Conservation (phyloP, 1,140 invertebrate genomes). For the Neotoxoptera formosana region DNA sequence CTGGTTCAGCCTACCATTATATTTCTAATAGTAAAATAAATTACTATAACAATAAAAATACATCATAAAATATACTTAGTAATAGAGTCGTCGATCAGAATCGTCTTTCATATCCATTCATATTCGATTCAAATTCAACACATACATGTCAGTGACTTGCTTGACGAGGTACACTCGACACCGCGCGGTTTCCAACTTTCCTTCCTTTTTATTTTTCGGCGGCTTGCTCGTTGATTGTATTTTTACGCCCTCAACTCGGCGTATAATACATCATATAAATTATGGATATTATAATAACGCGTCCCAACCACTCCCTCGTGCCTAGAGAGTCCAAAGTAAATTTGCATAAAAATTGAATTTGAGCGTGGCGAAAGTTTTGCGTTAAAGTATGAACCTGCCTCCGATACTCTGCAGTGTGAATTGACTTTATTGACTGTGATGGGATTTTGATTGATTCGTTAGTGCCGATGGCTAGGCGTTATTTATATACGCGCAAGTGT, state of each 20-base stretch:
- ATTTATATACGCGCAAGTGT: background rate
- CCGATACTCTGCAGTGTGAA: background rate
- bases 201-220: background rate
- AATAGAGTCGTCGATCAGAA: background rate
- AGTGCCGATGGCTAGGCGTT: background rate
- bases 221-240: background rate
- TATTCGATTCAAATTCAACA: background rate
- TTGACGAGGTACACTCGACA: background rate
- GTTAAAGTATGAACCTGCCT: background rate
- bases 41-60: too few species aligned
- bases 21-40: too few species aligned
- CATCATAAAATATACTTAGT: too few species aligned
- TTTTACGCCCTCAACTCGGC: background rate
- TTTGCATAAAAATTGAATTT: constrained; percentile 16
- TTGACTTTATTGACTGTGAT: constrained; percentile 24
- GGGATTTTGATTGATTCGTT: constrained; percentile 19
- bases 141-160: background rate
- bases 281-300: background rate
- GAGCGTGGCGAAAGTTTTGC: background rate
- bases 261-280: background rate
- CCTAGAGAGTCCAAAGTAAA: background rate
- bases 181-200: background rate
- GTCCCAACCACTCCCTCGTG: background rate
- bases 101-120: background rate
- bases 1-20: background rate